Conservation (phyloP, 2,113 vertebrate species). For the Panthera tigris region DNA sequence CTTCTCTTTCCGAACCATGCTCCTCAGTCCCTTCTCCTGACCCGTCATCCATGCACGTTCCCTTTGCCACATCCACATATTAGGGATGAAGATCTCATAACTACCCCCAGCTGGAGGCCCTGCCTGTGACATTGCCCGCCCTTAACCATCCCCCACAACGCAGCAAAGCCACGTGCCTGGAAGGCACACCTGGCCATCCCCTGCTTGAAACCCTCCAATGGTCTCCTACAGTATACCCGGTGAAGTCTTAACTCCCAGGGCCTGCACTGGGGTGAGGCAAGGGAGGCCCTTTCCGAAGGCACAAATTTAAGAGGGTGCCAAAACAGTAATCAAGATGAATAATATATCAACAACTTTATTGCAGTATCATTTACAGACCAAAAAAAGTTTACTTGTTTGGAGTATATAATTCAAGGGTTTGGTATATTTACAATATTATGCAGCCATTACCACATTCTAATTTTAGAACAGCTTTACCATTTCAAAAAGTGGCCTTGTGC, state of each 20-base stretch:
- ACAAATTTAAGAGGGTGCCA: neutral
- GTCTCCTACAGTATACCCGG: neutral
- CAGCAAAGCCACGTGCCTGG: neutral
- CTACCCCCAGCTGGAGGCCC: neutral
- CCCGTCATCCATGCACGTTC: neutral
- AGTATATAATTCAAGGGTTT: neutral
- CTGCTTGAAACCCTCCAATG: neutral
- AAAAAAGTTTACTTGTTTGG: neutral
- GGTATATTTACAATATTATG: neutral
- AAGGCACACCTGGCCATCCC: neutral
- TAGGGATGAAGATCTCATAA: neutral
- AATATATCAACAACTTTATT: neutral
- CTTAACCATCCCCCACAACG: neutral
- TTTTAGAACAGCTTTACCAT: neutral
- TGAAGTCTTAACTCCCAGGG: neutral
- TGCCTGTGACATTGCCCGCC: neutral
- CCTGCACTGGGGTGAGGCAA: neutral
- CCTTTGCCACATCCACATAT: neutral
- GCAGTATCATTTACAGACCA: neutral
- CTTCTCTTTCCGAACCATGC: neutral
- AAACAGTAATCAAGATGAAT: neutral
- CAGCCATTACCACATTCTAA: neutral
- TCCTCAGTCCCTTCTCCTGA: neutral
- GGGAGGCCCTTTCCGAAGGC: neutral
- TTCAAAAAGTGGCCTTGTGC: neutral